Evolutionary conservation across 2,113 vertebrate genomes (phyloP).

Genomic region (Tichodroma muraria): DNA sequence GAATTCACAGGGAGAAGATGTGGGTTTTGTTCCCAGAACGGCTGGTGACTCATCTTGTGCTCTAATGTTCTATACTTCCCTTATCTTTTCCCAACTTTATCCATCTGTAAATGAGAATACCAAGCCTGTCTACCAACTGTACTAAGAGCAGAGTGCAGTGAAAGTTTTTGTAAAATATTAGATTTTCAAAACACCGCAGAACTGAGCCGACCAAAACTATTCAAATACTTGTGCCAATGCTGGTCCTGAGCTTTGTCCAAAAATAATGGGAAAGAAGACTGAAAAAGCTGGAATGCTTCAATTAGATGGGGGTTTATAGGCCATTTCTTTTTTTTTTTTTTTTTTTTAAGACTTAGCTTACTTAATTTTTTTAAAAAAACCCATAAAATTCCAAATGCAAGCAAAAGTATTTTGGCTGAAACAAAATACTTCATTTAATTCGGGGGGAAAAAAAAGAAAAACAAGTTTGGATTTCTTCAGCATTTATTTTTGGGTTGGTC

Average conservation of each 20-base stretch:
- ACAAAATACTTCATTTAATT: not conserved
- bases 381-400: not conserved
- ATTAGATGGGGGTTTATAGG: not conserved
- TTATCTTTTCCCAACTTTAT: constrained; percentile 22
- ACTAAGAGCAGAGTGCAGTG: not conserved
- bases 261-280: not conserved
- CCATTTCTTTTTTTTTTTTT: not conserved
- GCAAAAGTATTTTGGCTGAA: not conserved
- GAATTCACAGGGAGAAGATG: not conserved
- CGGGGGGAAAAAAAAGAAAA: not conserved
- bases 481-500: not conserved
- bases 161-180: not conserved
- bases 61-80: not conserved
- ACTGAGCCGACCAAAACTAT: not conserved
- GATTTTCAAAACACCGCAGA: not conserved
- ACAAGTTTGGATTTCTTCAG: not conserved
- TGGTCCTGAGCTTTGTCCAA: not conserved
- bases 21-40: constrained; percentile 1
- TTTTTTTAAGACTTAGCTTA: not conserved
- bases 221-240: not conserved
- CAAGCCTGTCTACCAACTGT: not conserved
- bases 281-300: not conserved
- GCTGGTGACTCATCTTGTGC: constrained; percentile 16
- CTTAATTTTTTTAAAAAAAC: not conserved
- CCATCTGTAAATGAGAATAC: constrained; percentile 6